Conservation (phyloP, 2,888 invertebrate genomes). For the Netelia fuscicornis region DNA sequence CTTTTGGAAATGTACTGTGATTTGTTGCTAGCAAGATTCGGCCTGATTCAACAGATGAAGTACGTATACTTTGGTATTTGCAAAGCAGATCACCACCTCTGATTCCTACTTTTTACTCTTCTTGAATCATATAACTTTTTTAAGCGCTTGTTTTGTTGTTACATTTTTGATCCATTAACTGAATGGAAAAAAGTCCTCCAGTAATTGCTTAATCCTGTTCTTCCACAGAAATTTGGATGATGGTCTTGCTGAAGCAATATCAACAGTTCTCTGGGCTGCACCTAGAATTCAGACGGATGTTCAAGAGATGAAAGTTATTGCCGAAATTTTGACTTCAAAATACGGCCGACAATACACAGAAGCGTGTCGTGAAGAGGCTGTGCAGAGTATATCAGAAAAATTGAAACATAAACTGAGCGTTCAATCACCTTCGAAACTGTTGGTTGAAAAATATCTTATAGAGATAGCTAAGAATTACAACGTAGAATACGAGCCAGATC, state of each 20-base stretch:
- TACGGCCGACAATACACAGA: constrained; percentile 98
- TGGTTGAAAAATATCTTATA: constrained; percentile 97
- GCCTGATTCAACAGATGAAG: constrained; percentile 98
- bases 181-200: neutral
- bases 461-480: constrained; percentile 99
- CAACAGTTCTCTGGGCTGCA: constrained; percentile 98
- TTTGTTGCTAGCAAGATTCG: constrained; percentile 97
- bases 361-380: constrained; percentile 92
- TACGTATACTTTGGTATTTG: constrained; percentile 84
- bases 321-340: constrained; percentile 95
- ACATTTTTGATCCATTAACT: neutral
- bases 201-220: neutral
- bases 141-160: neutral
- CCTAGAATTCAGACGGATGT: constrained; percentile 96
- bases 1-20: constrained; percentile 99
- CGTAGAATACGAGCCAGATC: constrained; percentile 97
- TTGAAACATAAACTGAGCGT: constrained; percentile 96
- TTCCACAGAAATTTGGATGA: constrained; percentile 91
- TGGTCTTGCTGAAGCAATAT: constrained; percentile 97
- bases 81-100: neutral
- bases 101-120: no score
- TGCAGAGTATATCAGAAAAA: constrained; percentile 94
- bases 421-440: constrained; percentile 97
- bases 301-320: constrained; percentile 91
- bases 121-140: no score